Base-by-base conservation (phyloP, 92 coral and sea anemone species). In the Ricordea florida region DNA sequence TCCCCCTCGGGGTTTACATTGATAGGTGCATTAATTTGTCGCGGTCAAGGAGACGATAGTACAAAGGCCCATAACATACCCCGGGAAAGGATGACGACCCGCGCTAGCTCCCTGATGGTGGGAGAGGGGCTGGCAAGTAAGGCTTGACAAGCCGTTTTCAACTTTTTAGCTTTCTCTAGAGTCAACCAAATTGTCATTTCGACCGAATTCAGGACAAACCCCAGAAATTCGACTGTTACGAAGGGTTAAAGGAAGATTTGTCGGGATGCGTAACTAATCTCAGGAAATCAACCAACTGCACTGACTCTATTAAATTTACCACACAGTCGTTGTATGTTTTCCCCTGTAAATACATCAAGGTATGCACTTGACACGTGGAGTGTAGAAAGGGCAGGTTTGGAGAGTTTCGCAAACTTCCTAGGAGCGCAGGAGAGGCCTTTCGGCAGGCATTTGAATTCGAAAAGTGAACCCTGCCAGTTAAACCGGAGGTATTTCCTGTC, bases 281-380 rank as follows among this genome's bases (percentile, higher is more conserved):
- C 8, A 77, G 37, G 35, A 70, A 43, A 35, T 79, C 78, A 53
- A 79, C 17, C 24, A 66, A 40, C 23, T 57, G 52, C 14, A 45
- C 31, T 34, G 66, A 62, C 31, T 78, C 76, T n/a, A 65, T 0
- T 10, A 78, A 57, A 78, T 78, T 78, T 1, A 24, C 47, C n/a
- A 16, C 43, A 37, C 84, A 78, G 32, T 78, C 84, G 5, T 5
- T 32, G 16, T 40, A 51, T 24, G 32, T 47, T 15, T 81, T 60
- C 26, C 87, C 81, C 32, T 68, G 72, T 9, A 81, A 47, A 52
- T 69, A 81, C 87, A 73, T 73, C 75, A 15, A 81, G 59, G 35
- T 72, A 63, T 15, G 15, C 59, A 7, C 33, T 59, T 0, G 87
- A 72, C 40, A 81, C 5, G 36, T 72, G 81, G 10, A 66, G 40